phyloP scores from a whole-genome alignment of 2,797 vertebrate species.

The Sebastes vulpes region DNA sequence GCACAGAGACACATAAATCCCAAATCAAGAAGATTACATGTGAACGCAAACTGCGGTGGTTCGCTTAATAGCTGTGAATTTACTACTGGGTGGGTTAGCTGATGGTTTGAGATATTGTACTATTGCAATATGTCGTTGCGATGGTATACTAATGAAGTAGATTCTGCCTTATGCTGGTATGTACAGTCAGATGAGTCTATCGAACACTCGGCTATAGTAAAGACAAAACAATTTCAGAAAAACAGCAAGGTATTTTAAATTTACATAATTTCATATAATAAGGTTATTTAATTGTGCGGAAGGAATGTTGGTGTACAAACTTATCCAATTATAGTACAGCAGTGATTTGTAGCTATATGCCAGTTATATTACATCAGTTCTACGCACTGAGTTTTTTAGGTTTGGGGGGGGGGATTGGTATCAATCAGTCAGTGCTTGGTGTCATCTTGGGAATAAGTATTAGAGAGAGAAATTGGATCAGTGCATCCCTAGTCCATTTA shows the following conservation, averaged over 20 bases:
- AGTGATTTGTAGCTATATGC: not conserved
- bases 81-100: not conserved
- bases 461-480: not conserved
- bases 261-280: not conserved
- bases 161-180: not conserved
- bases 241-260: not conserved
- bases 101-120: not conserved
- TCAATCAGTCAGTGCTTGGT: not conserved
- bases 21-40: not conserved
- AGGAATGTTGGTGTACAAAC: not conserved
- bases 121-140: not conserved
- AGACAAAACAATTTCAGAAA: not conserved
- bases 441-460: not conserved
- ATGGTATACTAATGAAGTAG: not conserved
- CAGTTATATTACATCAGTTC: not conserved
- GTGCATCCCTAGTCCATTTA: not conserved
- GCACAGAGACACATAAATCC: not conserved
- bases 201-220: not conserved
- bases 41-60: not conserved
- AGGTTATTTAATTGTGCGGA: not conserved
- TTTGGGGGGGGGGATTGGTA: not conserved
- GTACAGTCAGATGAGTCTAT: not conserved
- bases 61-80: not conserved
- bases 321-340: not conserved
- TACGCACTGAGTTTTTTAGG: not conserved